These are phyloP conservation scores for Myrmophylax atrothorax DNA, from an alignment of 2,113 vertebrate genomes.

Conservation along the genomic window DNA sequence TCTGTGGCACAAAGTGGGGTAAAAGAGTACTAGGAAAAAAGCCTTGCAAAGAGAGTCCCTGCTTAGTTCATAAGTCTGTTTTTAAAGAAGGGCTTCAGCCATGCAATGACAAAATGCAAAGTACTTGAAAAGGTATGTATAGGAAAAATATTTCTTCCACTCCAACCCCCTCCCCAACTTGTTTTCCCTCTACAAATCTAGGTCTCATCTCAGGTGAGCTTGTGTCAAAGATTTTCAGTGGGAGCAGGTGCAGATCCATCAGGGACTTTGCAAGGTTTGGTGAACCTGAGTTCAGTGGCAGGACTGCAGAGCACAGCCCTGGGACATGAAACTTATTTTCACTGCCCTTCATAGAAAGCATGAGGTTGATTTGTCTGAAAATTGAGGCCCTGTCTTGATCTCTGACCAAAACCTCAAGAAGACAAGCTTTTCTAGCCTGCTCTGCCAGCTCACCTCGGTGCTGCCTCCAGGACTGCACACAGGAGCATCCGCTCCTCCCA, in stretches of 20 bases:
- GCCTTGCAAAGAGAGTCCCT: background rate
- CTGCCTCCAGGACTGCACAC: background rate
- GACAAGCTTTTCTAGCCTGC: background rate
- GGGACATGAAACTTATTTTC: background rate
- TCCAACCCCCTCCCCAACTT: too few species aligned
- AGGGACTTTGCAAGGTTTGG: background rate
- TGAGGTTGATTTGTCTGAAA: background rate
- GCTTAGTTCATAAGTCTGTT: background rate
- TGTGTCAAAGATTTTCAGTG: background rate
- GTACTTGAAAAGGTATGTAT: background rate
- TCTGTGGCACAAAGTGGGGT: background rate
- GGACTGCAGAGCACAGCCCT: background rate
- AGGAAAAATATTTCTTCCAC: background rate
- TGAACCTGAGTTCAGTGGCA: background rate
- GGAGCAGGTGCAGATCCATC: background rate
- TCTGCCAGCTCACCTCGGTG: fast-evolving
- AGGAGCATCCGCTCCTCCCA: background rate
- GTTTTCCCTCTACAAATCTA: background rate
- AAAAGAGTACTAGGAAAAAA: background rate
- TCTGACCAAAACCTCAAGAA: background rate
- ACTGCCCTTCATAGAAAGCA: background rate
- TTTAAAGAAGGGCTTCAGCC: background rate
- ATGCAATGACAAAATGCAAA: background rate
- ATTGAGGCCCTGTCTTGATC: background rate
- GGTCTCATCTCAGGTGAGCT: background rate